These are phyloP conservation scores for Agriotes lineatus DNA, from an alignment of 2,888 invertebrate species.

Conservation along the genomic window DNA sequence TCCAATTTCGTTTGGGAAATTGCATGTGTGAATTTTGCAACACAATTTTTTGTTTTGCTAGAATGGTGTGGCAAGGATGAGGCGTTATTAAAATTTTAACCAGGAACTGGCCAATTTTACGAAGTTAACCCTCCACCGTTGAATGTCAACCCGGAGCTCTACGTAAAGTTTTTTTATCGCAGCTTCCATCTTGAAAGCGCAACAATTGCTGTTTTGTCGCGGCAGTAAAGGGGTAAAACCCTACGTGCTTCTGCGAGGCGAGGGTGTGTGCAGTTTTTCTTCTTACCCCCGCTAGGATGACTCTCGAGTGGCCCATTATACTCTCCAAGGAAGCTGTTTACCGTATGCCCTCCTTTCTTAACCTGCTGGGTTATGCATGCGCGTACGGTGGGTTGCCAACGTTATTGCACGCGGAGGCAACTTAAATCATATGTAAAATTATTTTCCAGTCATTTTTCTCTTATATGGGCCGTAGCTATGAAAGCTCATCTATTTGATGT, in stretches of 20 bases:
- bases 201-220: constrained; percentile 12
- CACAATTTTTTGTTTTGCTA: no score
- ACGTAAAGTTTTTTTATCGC: not conserved
- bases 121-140: not conserved
- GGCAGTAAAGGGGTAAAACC: constrained; percentile 13
- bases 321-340: constrained; percentile 23
- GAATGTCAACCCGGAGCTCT: not conserved
- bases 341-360: constrained; percentile 16
- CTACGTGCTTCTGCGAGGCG: constrained; percentile 14
- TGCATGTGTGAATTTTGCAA: no score
- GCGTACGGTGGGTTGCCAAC: not conserved
- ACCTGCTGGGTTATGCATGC: constrained; percentile 12
- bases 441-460: not conserved
- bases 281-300: constrained; percentile 9
- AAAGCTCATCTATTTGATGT: no score
- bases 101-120: not conserved
- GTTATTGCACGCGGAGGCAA: not conserved
- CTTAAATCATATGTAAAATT: constrained; percentile 6
- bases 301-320: constrained; percentile 20
- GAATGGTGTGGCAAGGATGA: no score
- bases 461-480: no score
- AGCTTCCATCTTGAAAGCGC: not conserved
- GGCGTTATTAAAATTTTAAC: no score
- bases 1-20: no score
- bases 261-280: constrained; percentile 19